Evolutionary conservation across 2,797 vertebrate species (phyloP), one percentile per base, ranked within the genome.

Genomic region (Semotilus atromaculatus): DNA sequence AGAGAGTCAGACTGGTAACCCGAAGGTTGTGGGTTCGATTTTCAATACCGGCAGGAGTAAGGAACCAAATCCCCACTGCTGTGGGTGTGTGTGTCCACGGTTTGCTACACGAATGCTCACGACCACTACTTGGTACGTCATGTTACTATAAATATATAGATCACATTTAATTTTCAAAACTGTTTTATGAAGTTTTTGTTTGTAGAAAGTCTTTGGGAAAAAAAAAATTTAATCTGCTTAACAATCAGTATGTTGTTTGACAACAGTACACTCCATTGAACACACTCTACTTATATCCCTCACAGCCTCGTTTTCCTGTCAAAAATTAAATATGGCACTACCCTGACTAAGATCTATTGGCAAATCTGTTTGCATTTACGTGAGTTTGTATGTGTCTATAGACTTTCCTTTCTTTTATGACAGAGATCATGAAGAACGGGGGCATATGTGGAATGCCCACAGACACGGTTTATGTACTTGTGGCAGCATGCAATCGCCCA

Each of bases 381-480:
- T 45, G 14, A 58, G 5, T 71, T 34, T 55, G 26, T 43, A 21
- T 71, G 31, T 40, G 18, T 81, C 14, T 72, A 81, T 51, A 11
- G 7, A 6, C 11, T 31, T 62, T 21, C 2, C 21, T 48, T 51
- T 74, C 9, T 68, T 58, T 58, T 58, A 38, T 68, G 21, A 78
- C 91, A 97, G 97, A 97, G 82, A 97, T 98, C 89, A 96, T 98
- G 96, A 97, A 95, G 93, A 95, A 91, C 0, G 96, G 96, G 1
- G 97, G 97, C 19, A 96, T 94, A 71, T 97, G 96, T 53, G 96
- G 96, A 82, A 95, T 97, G 91, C 97, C 97, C 34, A 97, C 97
- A 0, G 97, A 98, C 88, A 98, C 97, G 0, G 97, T 97, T 80
- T 98, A 98, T 1, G 96, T 97, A 87, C 94, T 97, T 34, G 97